Evolutionary conservation across 2,113 vertebrate species (phyloP), one percentile per base, ranked within the genome.

Genomic region (Eonycteris spelaea): DNA sequence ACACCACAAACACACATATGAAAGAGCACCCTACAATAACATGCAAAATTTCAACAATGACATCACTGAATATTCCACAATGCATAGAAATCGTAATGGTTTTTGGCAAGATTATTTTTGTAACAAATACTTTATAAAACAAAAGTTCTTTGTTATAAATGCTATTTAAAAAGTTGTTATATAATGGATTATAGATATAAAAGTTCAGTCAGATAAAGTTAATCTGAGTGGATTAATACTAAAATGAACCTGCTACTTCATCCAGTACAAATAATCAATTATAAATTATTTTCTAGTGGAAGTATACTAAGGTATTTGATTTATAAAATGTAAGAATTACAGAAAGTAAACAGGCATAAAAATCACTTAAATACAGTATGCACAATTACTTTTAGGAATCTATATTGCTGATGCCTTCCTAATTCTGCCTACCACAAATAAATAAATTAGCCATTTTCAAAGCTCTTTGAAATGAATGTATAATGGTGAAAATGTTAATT

Each of bases 41-140:
- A 98, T 98, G 98, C 98, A 98, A 82, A 98, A 96, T 57, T 86
- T 97, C 88, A 98, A 98, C 87, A 97, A 55, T 57, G 98, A 98
- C 93, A 67, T 79, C 97, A 98, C 95, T 78, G 83, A 96, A 70
- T 82, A 84, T 84, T 96, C 98, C 95, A 97, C 65, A 97, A 98
- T 98, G 98, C 98, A 99, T 98, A 98, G 98, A 98, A 97, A 91
- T 89, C 95, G 90, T 90, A 92, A 97, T 94, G 86, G 77, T 98
- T 98, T 98, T 98, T 98, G 98, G 97, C 97, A 98, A 98, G 92
- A 97, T 95, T 53, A 91, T 91, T 80, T 96, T 97, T 83, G 91
- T 96, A 97, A 97, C 97, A 97, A 97, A 96, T 24, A 94, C 90
- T 96, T 97, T 97, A 97, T 91, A 98, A 98, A 98, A 94, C 55